Evolutionary conservation across 2,113 vertebrate species (phyloP), one percentile per base, ranked within the genome.

Genomic region (Upupa epops): DNA sequence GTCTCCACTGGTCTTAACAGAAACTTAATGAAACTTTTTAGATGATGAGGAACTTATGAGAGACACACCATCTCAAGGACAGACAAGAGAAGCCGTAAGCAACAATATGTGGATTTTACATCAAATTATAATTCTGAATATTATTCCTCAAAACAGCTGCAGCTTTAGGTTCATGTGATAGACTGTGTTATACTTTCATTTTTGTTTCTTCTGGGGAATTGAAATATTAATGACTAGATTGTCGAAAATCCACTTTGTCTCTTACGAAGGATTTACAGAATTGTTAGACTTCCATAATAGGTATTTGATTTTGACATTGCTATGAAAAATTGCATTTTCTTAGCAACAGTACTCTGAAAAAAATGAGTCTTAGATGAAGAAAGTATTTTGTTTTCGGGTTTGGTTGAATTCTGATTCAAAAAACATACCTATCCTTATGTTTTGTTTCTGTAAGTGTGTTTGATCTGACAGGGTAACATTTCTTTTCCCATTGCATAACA

Each of bases 261-360:
- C 19, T 68, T 82, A 74, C 26, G 26, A 34, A 64, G 5, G 24
- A 51, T 13, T 72, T 51, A 42, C 6, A 68, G 76, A 72, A 49
- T 40, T 1, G 49, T 22, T 61, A 25, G 7, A 72, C 66, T 81
- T 86, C 42, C 25, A 2, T 42, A 74, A 71, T 24, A 59, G 2
- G 70, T 64, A 59, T 60, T 48, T 74, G 7, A 52, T 81, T 89
- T 87, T 36, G 19, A 22, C 45, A 93, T 80, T 86, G 54, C 92
- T 96, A 95, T 88, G 95, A 89, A 94, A 97, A 96, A 25, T 19
- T 84, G 2, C 34, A 32, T 49, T 83, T 68, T 91, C 83, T 74
- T 96, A 77, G 63, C 90, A 96, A 76, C 9, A 89, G 17, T 87
- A 79, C 63, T 74, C 77, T 91, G 72, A 95, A 95, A 83, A 95